Conservation (phyloP, 1,140 invertebrate genomes). For the Adelges cooleyi region DNA sequence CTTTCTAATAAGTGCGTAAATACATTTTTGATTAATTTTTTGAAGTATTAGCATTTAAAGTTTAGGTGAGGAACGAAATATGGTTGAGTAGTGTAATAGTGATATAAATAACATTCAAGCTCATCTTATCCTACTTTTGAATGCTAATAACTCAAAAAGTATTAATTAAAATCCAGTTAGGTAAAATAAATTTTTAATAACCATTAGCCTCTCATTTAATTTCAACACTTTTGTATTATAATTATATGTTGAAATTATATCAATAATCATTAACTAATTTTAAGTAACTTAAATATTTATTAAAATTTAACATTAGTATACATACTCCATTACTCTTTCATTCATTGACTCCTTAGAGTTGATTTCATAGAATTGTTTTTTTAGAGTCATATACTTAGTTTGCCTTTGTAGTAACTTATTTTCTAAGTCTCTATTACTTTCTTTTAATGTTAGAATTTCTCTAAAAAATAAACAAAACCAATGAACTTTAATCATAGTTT, state of each 20-base stretch:
- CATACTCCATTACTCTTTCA: slow-evolving; percentile 9
- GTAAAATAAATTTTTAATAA: neutral
- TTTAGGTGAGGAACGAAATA: no score
- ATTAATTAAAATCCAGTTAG: neutral
- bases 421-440: slow-evolving; percentile 10
- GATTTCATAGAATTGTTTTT: neutral
- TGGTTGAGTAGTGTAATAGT: no score
- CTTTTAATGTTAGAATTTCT: slow-evolving; percentile 21
- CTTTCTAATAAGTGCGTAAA: no score
- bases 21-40: no score
- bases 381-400: slow-evolving; percentile 1
- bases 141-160: neutral
- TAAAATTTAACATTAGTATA: neutral
- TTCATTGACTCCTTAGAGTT: slow-evolving; percentile 18
- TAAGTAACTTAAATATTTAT: no score
- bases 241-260: no score
- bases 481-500: no score
- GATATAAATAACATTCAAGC: no score
- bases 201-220: neutral
- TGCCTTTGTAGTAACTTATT: neutral
- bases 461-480: neutral
- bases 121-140: no score
- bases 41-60: no score
- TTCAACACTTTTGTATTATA: neutral
- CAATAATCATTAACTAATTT: slow-evolving; percentile 33